Base-by-base conservation (phyloP, 2,888 invertebrate genomes). In the Drosophila subsilvestris region DNA sequence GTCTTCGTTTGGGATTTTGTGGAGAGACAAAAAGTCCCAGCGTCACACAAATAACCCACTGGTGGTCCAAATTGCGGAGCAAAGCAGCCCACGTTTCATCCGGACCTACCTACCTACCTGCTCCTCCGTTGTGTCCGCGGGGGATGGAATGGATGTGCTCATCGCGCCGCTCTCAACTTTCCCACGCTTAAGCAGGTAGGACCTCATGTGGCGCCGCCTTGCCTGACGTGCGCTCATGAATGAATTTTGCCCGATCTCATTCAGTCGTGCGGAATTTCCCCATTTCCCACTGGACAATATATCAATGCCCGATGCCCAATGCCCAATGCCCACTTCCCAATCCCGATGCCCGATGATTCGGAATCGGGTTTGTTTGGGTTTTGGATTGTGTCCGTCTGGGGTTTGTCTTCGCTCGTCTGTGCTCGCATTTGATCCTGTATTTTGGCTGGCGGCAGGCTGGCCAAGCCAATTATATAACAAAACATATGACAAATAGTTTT, bases 171-270 rank as follows among this genome's bases (percentile, higher is more conserved):
- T 8, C n/a, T 22, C 68, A 86, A 88, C 27, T 86, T 88, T 85
- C 85, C 88, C 85, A 85, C 85, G 85, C 81, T 76, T 81, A 86
- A 58, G 72, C 85, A 88, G 87, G 89, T 86, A 88, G 72, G 72
- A 56, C 43, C 12, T 45, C 66, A 48, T 49, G 68, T 62, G 42
- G 71, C 54, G 70, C 48, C 29, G 29, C 9, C 27, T 2, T 3
- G 29, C 27, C 27, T 14, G 63, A 62, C 66, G 55, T 70, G 76
- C 27, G 27, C 48, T 78, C 49, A 81, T 88, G 85, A 86, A 86
- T 88, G 85, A 88, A 86, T 25, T 56, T 63, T 54, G 14, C 20
- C 18, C 68, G 65, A 48, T 59, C 79, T 69, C 89, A 86, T 88
- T 86, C 82, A 86, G 14, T 43, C 48, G 29, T 1, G 17, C 5